phyloP scores from a whole-genome alignment of 1,140 invertebrate genomes.

The Phortica variegata region DNA sequence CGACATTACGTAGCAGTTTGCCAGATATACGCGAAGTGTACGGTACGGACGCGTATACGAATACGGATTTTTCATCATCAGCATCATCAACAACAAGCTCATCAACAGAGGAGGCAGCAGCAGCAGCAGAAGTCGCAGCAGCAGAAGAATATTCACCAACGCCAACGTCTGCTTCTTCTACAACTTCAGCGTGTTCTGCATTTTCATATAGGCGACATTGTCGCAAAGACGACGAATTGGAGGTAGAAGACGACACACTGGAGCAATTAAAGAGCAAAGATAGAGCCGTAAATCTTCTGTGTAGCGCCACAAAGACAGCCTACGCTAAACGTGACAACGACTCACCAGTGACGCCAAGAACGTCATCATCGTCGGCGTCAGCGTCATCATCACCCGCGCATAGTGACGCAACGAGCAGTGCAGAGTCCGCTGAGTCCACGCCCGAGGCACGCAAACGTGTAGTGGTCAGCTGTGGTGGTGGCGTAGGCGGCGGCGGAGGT shows the following conservation, averaged over 20 bases:
- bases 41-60: slow-evolving; percentile 27
- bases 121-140: slow-evolving; percentile 6
- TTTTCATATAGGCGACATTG: no score
- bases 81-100: slow-evolving; percentile 8
- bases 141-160: no score
- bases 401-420: background rate
- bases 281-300: no score
- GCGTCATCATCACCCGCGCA: slow-evolving; percentile 9
- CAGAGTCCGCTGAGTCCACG: slow-evolving; percentile 11
- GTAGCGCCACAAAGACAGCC: no score
- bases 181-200: no score
- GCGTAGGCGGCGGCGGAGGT: slow-evolving; percentile 6
- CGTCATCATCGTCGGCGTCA: background rate
- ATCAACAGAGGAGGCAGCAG: slow-evolving; percentile 34
- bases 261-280: no score
- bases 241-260: no score
- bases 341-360: no score
- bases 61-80: background rate
- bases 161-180: no score
- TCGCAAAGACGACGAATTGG: no score
- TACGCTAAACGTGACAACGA: no score
- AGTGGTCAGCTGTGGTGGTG: slow-evolving; percentile 1
- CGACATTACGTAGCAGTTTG: slow-evolving; percentile 39
- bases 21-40: slow-evolving; percentile 48
- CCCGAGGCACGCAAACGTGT: no score